Evolutionary conservation across 1,140 invertebrate species (phyloP), one percentile per base, ranked within the genome.

Genomic region (Drosophila erecta): DNA sequence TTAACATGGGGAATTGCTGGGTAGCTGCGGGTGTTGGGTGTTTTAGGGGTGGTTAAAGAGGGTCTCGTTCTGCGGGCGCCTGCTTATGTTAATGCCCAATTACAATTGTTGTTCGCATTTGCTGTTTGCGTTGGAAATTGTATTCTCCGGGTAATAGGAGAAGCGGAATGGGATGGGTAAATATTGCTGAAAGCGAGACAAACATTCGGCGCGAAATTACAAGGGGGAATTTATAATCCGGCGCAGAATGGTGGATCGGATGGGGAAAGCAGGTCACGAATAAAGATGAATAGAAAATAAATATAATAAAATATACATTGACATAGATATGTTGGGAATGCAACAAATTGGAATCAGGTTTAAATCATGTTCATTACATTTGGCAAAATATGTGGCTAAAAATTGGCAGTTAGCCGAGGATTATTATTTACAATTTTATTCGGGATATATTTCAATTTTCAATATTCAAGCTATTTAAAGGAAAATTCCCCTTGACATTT

Each of bases 61-160:
- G 12, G 12, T 22, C 49, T n/a, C 43, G 15, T 44, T 59, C 66
- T 71, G 65, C 58, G 47, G 67, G 58, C 50, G 77, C 65, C 81
- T 78, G 79, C 83, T 86, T 86, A 87, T 86, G 81, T 81, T 86
- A 87, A 86, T 86, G 79, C 84, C 86, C 83, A 86, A 83, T 86
- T 86, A 86, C 83, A 87, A 87, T 86, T 86, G 81, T 86, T 86
- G 83, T 83, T 67, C 67, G 76, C 79, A 66, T 84, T 81, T 79
- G 78, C 47, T 75, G 78, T 85, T 85, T 87, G 70, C 57, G 65
- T 64, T 76, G 74, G 53, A 85, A 85, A 85, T 77, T 74, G 49
- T 80, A 61, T 74, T 72, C 72, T 62, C 72, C n/a, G 38, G 46
- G 79, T 46, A 55, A 56, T 47, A 37, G 37, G 35, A 49, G 30